Percentiles rank a stretch among this genome's conserved stretches.
phyloP scores from a whole-genome alignment of 1,140 invertebrate species.

The Drosophila takahashii region DNA sequence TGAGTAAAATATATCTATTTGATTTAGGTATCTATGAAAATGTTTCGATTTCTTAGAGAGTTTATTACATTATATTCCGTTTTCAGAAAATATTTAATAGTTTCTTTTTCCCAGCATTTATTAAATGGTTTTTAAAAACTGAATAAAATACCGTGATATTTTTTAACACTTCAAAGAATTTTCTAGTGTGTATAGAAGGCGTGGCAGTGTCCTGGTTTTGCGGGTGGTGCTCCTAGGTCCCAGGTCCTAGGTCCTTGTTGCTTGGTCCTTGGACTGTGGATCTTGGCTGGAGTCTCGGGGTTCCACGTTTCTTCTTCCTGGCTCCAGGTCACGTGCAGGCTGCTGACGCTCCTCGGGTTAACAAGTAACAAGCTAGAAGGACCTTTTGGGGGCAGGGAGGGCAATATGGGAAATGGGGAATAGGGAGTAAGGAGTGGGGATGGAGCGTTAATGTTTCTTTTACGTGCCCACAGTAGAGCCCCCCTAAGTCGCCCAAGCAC shows the following conservation, averaged over 20 bases:
- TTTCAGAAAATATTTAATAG: no score
- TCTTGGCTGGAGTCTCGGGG: not conserved
- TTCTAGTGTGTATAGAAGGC: not conserved
- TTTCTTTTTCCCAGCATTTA: no score
- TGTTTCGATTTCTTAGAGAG: no score
- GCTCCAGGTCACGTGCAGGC: conserved; percentile 63
- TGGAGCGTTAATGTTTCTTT: conserved; percentile 78
- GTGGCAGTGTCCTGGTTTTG: not conserved
- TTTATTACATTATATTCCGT: no score
- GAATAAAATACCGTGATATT: no score
- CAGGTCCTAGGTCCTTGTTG: not conserved
- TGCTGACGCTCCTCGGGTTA: conserved; percentile 58
- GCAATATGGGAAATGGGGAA: not conserved
- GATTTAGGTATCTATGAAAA: no score
- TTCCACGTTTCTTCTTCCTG: conserved; percentile 2
- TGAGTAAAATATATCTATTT: no score
- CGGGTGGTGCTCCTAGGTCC: not conserved
- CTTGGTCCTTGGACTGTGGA: not conserved
- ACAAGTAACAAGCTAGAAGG: conserved; percentile 54
- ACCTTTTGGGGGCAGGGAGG: not conserved
- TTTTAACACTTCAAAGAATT: no score
- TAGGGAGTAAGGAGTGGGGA: conserved; percentile 2
- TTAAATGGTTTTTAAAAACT: no score
- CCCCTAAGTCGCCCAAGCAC: conserved; percentile 31
- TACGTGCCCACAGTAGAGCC: conserved; percentile 55